Evolutionary conservation across 2,113 vertebrate species (phyloP).

Genomic region (Lepidiolamprologus cunningtoni): DNA sequence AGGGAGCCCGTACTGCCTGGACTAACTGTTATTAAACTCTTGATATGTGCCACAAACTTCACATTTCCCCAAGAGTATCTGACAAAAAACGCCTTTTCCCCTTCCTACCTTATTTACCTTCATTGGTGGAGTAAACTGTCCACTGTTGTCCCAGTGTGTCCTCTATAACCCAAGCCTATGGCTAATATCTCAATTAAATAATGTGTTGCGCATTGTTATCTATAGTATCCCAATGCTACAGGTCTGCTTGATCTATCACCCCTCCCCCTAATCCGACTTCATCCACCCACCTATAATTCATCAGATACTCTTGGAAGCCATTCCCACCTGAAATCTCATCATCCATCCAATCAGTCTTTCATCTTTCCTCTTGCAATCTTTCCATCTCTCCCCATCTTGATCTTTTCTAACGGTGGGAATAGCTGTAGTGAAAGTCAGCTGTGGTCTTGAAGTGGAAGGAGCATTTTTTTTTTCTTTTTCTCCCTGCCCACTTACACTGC

Average conservation of each 20-base stretch:
- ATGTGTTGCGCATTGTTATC: neutral
- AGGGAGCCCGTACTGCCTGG: conserved; percentile 65
- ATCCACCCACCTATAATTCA: conserved; percentile 38
- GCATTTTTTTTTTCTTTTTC: conserved; percentile 5
- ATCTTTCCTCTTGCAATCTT: conserved; percentile 43
- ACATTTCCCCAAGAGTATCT: conserved; percentile 62
- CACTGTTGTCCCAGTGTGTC: neutral
- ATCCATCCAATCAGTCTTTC: conserved; percentile 49
- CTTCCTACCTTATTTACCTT: neutral
- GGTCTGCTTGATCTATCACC: conserved; percentile 12
- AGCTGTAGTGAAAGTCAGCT: conserved; percentile 45
- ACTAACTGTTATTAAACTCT: conserved; percentile 51
- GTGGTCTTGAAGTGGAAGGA: conserved; percentile 61
- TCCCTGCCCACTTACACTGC: conserved; percentile 89
- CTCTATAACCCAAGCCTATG: neutral
- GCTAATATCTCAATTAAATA: neutral
- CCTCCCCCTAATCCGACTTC: conserved; percentile 17
- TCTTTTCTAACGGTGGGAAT: conserved; percentile 49
- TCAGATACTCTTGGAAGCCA: conserved; percentile 70
- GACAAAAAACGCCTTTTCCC: neutral
- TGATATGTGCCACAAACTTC: conserved; percentile 54
- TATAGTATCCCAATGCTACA: neutral
- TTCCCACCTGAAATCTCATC: conserved; percentile 60
- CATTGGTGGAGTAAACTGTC: neutral
- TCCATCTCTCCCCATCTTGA: conserved; percentile 28